phyloP scores from a whole-genome alignment of 2,113 vertebrate species.

The Bothrops jararaca region DNA sequence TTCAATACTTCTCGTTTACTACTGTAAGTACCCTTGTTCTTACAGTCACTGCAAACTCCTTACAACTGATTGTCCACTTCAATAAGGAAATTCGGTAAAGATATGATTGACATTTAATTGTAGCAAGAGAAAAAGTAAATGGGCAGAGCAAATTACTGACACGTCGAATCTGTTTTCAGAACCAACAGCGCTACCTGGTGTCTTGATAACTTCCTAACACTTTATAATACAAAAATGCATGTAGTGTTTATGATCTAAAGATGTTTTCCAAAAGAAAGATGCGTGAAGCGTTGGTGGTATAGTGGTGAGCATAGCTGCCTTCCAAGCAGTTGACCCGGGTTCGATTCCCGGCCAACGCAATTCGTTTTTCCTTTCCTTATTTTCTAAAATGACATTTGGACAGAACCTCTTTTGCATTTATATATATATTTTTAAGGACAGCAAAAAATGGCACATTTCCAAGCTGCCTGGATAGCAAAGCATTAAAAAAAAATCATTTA shows the following conservation, averaged over 20 bases:
- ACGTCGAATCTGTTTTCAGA: not conserved
- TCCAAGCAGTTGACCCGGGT: conserved; percentile 36
- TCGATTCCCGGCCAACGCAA: conserved; percentile 33
- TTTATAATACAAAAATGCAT: too few species aligned
- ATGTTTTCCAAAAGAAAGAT: fast-evolving
- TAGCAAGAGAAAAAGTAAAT: not conserved
- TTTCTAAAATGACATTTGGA: not conserved
- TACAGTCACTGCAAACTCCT: not conserved
- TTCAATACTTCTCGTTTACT: not conserved
- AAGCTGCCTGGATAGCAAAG: not conserved
- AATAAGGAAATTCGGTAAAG: not conserved
- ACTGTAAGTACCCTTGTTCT: not conserved
- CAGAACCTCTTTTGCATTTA: not conserved
- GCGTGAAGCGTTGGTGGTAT: not conserved
- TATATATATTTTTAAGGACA: not conserved
- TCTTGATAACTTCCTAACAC: not conserved
- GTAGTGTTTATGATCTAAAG: not conserved
- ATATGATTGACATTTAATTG: not conserved
- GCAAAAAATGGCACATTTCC: not conserved
- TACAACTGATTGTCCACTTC: not conserved
- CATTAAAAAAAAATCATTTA: not conserved
- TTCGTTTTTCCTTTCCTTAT: fast-evolving
- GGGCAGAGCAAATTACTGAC: not conserved
- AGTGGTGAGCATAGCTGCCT: conserved; percentile 38
- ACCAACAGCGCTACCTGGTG: not conserved